A percentile compares a stretch with the other conserved stretches of the same genome.
phyloP scores from a whole-genome alignment of 1,140 invertebrate species.

The Dreissena rostriformis region DNA sequence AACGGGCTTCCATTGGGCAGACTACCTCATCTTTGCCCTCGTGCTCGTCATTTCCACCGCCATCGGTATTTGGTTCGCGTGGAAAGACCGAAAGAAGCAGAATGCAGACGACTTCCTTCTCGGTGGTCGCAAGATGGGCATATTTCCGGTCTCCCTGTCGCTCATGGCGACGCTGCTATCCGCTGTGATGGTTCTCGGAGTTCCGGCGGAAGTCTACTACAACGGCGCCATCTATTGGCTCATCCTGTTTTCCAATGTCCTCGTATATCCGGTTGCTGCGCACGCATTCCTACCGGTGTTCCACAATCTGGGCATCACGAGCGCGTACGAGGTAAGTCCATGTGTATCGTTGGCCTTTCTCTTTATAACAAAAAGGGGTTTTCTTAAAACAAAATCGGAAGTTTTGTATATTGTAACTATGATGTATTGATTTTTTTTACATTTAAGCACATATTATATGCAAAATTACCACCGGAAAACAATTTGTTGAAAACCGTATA shows the following conservation, averaged over 20 bases:
- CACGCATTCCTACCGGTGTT: slow-evolving; percentile 75
- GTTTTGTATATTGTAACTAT: no score
- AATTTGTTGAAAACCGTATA: no score
- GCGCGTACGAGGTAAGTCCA: slow-evolving; percentile 73
- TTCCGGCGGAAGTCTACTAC: slow-evolving; percentile 90
- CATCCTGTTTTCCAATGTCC: slow-evolving; percentile 64
- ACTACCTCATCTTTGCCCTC: slow-evolving; percentile 74
- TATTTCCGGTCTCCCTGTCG: slow-evolving; percentile 70
- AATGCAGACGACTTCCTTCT: slow-evolving; percentile 90
- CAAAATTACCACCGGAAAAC: no score
- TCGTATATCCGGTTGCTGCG: slow-evolving; percentile 68
- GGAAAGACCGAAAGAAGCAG: slow-evolving; percentile 85
- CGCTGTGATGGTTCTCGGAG: slow-evolving; percentile 92
- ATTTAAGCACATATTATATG: no score
- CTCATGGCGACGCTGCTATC: slow-evolving; percentile 89
- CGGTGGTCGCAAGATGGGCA: slow-evolving; percentile 87
- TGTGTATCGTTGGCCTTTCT: not conserved
- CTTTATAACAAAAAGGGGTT: no score
- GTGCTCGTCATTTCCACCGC: slow-evolving; percentile 70
- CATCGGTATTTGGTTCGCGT: slow-evolving; percentile 74
- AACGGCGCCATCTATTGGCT: slow-evolving; percentile 69
- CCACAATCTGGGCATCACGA: slow-evolving; percentile 71
- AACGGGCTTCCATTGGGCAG: slow-evolving; percentile 58
- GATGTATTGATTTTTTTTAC: no score
- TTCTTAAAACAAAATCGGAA: no score